Evolutionary conservation across 2,797 vertebrate genomes (phyloP).

Genomic region (Spatula versicolor): DNA sequence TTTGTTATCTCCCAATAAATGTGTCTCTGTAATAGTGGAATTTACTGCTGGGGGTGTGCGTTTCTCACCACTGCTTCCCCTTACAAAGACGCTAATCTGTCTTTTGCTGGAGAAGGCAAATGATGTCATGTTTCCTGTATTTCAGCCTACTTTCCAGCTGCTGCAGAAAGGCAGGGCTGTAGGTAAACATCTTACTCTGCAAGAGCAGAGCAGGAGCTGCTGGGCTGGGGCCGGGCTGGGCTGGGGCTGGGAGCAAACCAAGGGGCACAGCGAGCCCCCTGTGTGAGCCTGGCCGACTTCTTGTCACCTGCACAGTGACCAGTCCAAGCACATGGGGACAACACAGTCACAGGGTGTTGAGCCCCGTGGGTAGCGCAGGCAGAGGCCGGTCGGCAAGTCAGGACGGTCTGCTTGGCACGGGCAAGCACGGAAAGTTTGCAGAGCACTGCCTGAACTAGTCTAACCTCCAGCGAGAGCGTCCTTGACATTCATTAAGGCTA

Average conservation of each 20-base stretch:
- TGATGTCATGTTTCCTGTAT: slow-evolving; percentile 61
- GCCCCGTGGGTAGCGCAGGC: accelerated
- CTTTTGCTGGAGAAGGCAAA: slow-evolving; percentile 61
- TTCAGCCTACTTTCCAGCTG: slow-evolving; percentile 63
- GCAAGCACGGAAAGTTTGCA: accelerated
- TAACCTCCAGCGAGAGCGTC: background rate
- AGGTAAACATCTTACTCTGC: background rate
- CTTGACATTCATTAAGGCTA: slow-evolving; percentile 47
- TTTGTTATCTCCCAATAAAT: slow-evolving; percentile 70
- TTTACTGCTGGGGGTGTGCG: slow-evolving; percentile 66
- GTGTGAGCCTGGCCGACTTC: accelerated
- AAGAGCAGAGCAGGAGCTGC: background rate
- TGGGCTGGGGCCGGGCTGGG: accelerated
- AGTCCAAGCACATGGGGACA: accelerated
- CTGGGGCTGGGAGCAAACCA: accelerated
- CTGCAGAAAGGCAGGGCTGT: slow-evolving; percentile 28
- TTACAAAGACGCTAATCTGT: slow-evolving; percentile 60
- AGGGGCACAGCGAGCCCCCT: accelerated
- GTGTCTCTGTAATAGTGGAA: slow-evolving; percentile 64
- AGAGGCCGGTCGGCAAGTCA: background rate
- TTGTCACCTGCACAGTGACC: background rate
- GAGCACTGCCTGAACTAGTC: background rate
- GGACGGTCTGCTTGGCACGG: background rate
- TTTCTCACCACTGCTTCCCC: slow-evolving; percentile 66
- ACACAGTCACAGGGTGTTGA: accelerated